Base-by-base conservation (phyloP, 2,113 vertebrate species). In the Clarias batrachus region DNA sequence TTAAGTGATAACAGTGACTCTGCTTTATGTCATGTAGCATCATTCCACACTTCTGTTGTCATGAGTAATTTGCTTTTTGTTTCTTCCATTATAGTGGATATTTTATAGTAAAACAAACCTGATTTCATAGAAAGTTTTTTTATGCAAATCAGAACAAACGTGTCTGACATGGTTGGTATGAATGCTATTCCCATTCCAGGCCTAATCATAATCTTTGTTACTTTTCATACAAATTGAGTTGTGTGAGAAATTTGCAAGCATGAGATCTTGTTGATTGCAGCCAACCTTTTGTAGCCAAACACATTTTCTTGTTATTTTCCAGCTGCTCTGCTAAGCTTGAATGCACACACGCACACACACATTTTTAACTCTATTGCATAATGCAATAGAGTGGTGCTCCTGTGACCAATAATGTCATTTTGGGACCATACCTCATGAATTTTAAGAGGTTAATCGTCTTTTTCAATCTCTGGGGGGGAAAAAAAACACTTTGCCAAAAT, bases 351-450 rank as follows among this genome's bases (percentile, higher is more conserved):
- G 63, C 37, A 41, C 41, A 74, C 37, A 82, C 70, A 71, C 79
- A 54, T 68, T 48, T 76, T 68, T 57, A 52, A 87, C 86, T 66
- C 63, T 37, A 62, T 60, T 83, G 81, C 81, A 87, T 78, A 77
- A 87, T 78, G 73, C 73, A 87, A 59, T 83, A 77, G 60, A 87
- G 60, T 66, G 52, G 48, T 12, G 54, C 85, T 74, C 57, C 85
- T 83, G 81, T 77, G 86, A 83, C 86, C 86, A 83, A 83, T 74
- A 87, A 83, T 83, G 81, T 63, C 71, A 87, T 87, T 87, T 83
- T 62, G 48, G 71, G 71, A 83, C 19, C 27, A 25, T 59, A 83
- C 62, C 62, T 87, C 86, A 83, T 83, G 81, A 83, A 87, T 87
- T 87, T 83, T 83, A 83, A 87, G 71, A 87, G 86, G 81, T 78